These are phyloP conservation scores for Tribolium freemani DNA, from an alignment of 2,888 invertebrate genomes.

Conservation along the genomic window DNA sequence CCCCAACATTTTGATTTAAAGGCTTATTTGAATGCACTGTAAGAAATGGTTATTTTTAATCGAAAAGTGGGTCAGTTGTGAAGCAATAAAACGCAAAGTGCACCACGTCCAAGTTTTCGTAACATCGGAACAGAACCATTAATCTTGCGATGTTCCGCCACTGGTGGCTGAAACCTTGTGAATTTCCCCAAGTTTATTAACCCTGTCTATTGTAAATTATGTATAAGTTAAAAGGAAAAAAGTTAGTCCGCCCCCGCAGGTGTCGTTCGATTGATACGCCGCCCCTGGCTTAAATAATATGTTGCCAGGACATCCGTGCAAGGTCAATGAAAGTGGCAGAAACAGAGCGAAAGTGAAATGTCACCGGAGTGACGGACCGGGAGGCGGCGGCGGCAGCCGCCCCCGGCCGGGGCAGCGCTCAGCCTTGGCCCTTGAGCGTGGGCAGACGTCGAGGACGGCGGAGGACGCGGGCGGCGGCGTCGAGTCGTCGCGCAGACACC, in stretches of 20 bases:
- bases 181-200: neutral
- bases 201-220: neutral
- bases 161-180: neutral
- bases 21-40: no score
- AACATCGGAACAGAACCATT: slow-evolving; percentile 6
- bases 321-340: slow-evolving; percentile 47
- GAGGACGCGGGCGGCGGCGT: slow-evolving; percentile 65
- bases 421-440: slow-evolving; percentile 60
- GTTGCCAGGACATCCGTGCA: slow-evolving; percentile 45
- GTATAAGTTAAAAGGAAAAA: neutral
- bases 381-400: slow-evolving; percentile 33
- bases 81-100: slow-evolving; percentile 16
- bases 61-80: slow-evolving; percentile 26
- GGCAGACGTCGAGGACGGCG: slow-evolving; percentile 53
- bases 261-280: slow-evolving; percentile 5
- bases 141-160: neutral
- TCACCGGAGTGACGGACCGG: slow-evolving; percentile 45
- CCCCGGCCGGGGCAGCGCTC: slow-evolving; percentile 44
- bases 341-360: slow-evolving; percentile 46
- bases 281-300: slow-evolving; percentile 28
- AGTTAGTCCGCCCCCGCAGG: neutral
- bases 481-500: slow-evolving; percentile 70
- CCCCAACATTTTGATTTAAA: no score
- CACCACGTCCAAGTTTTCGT: slow-evolving; percentile 14
- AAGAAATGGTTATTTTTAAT: neutral